These are phyloP conservation scores for Macroglossus sobrinus DNA, from an alignment of 2,113 vertebrate genomes.

Conservation along the genomic window DNA sequence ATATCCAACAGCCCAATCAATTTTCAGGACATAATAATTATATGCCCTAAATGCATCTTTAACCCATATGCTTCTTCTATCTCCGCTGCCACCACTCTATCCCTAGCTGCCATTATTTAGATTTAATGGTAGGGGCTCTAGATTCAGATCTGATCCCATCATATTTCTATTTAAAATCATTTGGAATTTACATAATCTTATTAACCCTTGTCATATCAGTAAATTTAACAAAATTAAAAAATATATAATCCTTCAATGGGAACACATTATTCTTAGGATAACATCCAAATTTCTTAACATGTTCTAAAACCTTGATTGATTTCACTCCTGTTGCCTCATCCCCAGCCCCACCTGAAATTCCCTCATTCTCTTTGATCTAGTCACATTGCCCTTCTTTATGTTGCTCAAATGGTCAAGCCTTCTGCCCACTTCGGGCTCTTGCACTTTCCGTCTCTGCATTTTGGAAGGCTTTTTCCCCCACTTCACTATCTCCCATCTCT, in stretches of 20 bases:
- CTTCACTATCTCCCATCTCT: background rate
- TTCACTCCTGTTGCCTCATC: background rate
- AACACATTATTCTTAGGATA: background rate
- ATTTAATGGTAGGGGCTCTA: background rate
- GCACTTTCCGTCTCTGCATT: background rate
- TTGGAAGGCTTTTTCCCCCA: background rate
- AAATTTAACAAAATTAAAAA: background rate
- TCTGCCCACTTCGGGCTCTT: background rate
- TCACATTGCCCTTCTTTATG: background rate
- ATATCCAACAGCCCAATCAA: background rate
- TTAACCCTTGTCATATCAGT: background rate
- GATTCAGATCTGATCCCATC: background rate
- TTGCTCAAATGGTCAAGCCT: background rate
- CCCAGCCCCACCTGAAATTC: background rate
- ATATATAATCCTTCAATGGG: background rate
- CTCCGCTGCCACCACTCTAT: background rate
- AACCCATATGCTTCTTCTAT: background rate
- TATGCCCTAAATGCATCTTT: background rate
- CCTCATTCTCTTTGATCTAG: background rate
- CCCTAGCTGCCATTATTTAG: background rate
- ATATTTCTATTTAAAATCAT: background rate
- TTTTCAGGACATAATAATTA: background rate
- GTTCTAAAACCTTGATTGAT: background rate
- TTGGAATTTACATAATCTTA: background rate
- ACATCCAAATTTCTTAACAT: background rate